Evolutionary conservation across 2,888 invertebrate genomes (phyloP).

Genomic region (Zaprionus obscuricornis): DNA sequence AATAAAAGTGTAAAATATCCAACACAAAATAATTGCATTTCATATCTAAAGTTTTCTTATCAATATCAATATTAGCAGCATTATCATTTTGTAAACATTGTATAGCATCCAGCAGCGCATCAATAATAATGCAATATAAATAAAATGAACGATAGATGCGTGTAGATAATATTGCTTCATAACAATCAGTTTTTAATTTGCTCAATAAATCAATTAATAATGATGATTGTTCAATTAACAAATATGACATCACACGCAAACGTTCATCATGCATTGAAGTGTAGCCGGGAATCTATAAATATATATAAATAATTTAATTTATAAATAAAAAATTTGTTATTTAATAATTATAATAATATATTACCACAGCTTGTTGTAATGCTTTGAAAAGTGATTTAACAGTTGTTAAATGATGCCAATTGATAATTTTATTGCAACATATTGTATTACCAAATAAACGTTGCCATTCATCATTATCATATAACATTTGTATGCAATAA

Average conservation of each 20-base stretch:
- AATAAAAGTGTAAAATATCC: constrained; percentile 73
- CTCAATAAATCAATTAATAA: constrained; percentile 67
- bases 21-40: constrained; percentile 66
- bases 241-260: constrained; percentile 18
- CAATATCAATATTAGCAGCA: no score
- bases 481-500: constrained; percentile 45
- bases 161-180: constrained; percentile 59
- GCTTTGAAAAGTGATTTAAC: constrained; percentile 48
- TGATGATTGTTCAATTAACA: constrained; percentile 57
- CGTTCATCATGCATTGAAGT: constrained; percentile 20
- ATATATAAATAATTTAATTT: background rate
- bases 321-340: background rate
- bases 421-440: constrained; percentile 29
- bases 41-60: no score
- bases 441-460: constrained; percentile 57
- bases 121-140: constrained; percentile 64
- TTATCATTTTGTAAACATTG: no score
- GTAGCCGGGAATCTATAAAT: constrained; percentile 2
- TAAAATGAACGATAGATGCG: constrained; percentile 68
- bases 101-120: constrained; percentile 68
- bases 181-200: constrained; percentile 68
- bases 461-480: constrained; percentile 57
- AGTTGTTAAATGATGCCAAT: constrained; percentile 64
- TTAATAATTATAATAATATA: no score
- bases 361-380: constrained; percentile 33